Base-by-base conservation (phyloP, 2,888 invertebrate genomes). In the Hyppa rectilinea region DNA sequence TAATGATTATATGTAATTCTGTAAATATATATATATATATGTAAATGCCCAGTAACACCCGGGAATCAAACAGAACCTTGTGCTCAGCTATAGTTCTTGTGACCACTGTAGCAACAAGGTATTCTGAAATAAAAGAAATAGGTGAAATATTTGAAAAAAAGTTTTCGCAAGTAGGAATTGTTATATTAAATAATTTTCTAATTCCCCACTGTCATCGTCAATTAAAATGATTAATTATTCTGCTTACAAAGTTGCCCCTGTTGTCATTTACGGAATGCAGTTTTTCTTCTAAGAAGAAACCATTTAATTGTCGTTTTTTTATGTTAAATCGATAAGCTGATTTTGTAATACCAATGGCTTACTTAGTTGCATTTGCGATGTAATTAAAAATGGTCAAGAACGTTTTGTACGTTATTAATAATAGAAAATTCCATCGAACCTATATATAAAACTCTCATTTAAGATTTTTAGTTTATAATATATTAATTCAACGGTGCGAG, bases 201-300 rank as follows among this genome's bases (percentile, higher is more conserved):
- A 60, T 34, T 43, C 9, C 0, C n/a, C 3, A 26, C 9, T 9
- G 20, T 58, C 14, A 45, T n/a, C 34, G 14, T 20, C 26, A 64
- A 34, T 45, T 23, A 64, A 34, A 31, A 26, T n/a, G 23, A 20
- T 31, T 23, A 9, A 31, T 36, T 2, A 17, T 45, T 29, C 10
- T 4, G 4, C 31, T n/a, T 7, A 45, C 14, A 45, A 47, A 40
- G 20, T 34, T 5, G 26, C 40, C 7, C 9, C n/a, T n/a, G n/a
- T n/a, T n/a, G n/a, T 49, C 7, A 56, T 67, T 69, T 12, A 26
- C 2, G n/a, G 14, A 40, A 40, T 67, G 9, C 5, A n/a, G 26
- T 40, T 67, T 67, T 40, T 67, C 34, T 9, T 47, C n/a, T 38
- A 4, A 26, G 20, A 17, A 29, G 10, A 2, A 12, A 26, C 4